Percentiles rank a stretch among this genome's conserved stretches.
phyloP scores from a whole-genome alignment of 2,797 vertebrate species.

The Nasua narica region DNA sequence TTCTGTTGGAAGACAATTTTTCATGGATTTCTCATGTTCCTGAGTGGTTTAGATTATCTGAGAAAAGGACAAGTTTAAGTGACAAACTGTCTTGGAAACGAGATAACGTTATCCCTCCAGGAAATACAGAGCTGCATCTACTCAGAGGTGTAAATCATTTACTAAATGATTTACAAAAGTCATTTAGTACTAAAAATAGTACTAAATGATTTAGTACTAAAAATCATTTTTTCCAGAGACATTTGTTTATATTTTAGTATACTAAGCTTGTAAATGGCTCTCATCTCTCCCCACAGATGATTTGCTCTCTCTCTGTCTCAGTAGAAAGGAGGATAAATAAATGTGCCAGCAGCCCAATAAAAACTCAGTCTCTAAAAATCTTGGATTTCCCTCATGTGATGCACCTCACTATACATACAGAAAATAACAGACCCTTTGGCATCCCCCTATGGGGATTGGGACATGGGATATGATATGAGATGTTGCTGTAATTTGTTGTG shows the following conservation, averaged over 20 bases:
- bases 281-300: neutral
- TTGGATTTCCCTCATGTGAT: neutral
- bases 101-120: neutral
- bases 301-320: neutral
- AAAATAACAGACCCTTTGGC: neutral
- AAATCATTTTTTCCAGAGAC: neutral
- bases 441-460: neutral
- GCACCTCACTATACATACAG: neutral
- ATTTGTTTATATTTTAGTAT: neutral
- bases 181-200: too few relatives aligned
- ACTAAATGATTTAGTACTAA: too few relatives aligned
- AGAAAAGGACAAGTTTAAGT: neutral
- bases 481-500: neutral
- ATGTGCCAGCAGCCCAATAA: neutral
- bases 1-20: neutral
- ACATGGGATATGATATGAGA: neutral
- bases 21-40: neutral
- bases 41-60: neutral
- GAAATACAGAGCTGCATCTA: neutral
- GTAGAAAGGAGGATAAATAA: neutral
- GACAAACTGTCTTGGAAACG: neutral
- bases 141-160: neutral
- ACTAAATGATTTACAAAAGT: too few relatives aligned
- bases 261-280: neutral
- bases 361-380: neutral